Evolutionary conservation across 2,797 vertebrate species (phyloP).

Genomic region (Oceanodroma leucorhoa): DNA sequence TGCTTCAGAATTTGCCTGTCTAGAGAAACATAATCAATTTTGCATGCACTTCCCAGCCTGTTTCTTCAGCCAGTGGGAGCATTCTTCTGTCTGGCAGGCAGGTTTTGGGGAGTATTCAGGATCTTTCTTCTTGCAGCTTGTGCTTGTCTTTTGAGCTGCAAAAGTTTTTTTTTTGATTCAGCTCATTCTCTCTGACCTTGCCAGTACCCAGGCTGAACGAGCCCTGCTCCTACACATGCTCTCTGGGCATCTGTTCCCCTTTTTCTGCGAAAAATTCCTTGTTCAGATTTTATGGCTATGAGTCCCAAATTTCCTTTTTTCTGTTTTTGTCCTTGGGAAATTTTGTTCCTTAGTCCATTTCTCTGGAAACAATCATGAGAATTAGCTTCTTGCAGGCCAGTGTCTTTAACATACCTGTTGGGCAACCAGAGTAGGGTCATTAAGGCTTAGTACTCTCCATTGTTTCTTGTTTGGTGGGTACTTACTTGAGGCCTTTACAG

Average conservation of each 20-base stretch:
- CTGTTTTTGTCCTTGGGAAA: background rate
- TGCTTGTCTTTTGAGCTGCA: background rate
- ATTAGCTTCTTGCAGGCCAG: background rate
- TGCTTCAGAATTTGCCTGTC: background rate
- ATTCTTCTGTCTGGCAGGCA: background rate
- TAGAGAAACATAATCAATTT: background rate
- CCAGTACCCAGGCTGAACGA: background rate
- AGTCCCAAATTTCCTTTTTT: background rate
- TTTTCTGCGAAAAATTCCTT: background rate
- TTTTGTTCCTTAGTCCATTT: background rate
- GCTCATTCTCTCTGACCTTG: background rate
- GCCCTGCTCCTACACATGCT: fast-evolving
- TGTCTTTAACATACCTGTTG: background rate
- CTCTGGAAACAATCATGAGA: background rate
- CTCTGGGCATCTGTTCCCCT: background rate
- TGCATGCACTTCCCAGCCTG: background rate
- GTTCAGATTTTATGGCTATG: background rate
- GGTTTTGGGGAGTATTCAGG: background rate
- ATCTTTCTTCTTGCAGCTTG: background rate
- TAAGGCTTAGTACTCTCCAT: background rate
- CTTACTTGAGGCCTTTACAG: background rate
- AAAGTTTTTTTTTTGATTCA: background rate
- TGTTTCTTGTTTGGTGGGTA: background rate
- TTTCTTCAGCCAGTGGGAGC: background rate
- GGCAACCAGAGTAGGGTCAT: background rate